A percentile compares a stretch with the other conserved stretches of the same genome.
Evolutionary conservation across 2,113 vertebrate genomes (phyloP).

Genomic region (Salvelinus namaycush): DNA sequence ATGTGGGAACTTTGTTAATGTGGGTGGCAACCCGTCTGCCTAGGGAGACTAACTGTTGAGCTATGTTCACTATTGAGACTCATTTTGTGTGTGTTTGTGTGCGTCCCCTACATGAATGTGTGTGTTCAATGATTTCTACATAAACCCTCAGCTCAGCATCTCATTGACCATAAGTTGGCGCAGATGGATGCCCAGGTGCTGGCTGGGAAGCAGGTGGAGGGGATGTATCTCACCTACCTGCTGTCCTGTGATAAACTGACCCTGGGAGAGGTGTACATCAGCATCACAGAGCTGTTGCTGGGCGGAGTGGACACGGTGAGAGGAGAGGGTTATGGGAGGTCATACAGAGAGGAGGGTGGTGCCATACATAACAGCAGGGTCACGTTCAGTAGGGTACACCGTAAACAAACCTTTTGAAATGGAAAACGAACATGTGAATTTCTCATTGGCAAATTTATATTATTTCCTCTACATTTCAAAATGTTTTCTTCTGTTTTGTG

Average conservation of each 20-base stretch:
- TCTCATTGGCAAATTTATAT: too few relatives aligned
- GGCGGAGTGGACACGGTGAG: constrained; percentile 78
- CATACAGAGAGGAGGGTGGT: background rate
- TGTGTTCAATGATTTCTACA: background rate
- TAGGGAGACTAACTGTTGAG: too few relatives aligned
- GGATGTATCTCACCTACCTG: constrained; percentile 73
- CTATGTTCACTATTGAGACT: too few relatives aligned
- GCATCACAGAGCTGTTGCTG: constrained; percentile 72
- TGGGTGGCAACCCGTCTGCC: too few relatives aligned
- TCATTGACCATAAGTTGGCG: constrained; percentile 65
- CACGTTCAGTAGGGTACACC: too few relatives aligned
- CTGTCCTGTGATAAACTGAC: constrained; percentile 63
- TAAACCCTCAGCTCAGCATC: constrained; percentile 49
- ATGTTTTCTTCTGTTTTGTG: too few relatives aligned
- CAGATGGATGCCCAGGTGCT: constrained; percentile 52
- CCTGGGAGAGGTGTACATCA: constrained; percentile 66
- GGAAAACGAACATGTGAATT: too few relatives aligned
- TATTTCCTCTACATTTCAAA: too few relatives aligned
- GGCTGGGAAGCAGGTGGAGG: constrained; percentile 47
- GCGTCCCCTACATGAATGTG: background rate
- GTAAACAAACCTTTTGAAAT: too few relatives aligned
- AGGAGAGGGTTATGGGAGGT: background rate
- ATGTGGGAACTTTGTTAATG: too few relatives aligned
- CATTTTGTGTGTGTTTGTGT: background rate
- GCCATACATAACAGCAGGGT: too few relatives aligned